Base-by-base conservation (phyloP, 2,113 vertebrate genomes). In the Aleadryas rufinucha region DNA sequence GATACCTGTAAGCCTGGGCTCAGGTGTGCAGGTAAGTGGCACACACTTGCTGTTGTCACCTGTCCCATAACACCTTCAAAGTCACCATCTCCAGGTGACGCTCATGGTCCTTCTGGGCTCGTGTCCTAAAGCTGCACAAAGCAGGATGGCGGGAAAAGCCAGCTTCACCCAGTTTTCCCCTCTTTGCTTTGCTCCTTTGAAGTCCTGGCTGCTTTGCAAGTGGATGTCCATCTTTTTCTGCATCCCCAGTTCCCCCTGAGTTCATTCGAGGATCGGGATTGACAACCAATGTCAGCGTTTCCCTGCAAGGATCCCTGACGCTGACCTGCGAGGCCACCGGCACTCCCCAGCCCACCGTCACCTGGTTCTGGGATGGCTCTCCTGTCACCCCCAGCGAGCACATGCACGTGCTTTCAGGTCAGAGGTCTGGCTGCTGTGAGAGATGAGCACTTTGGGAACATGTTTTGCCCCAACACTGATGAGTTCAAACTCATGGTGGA, bases 161-260 rank as follows among this genome's bases (percentile, higher is more conserved):
- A 13, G 5, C 6, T 65, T 90, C 30, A 33, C 41, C 23, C 54
- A 11, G 10, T 28, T 84, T 30, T 13, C 11, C 42, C 31, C 6
- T 13, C 5, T 53, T 57, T 80, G 16, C 44, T 59, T 84, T 23
- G 4, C 20, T 65, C 31, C 35, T 88, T 13, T 57, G 33, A 12
- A n/a, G 14, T 65, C 45, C 49, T 10, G 23, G 16, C 60, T 56
- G 53, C 68, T 81, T 78, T 74, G 59, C 26, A 37, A 49, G 70
- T 2, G 30, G 13, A 3, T 59, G 20, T 11, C 30, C 3, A 1
- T 12, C 19, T 24, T 57, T 27, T 59, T 45, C 64, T 77, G 28
- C 31, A 5, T n/a, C 17, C 63, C 44, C 63, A 99, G 99, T 98
- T 61, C 99, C 98, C 11, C 99, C 99, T 1, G 97, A 98, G 42